Percentiles rank a stretch among this genome's conserved stretches.
Conservation (phyloP, 1,140 invertebrate genomes). For the Andricus grossulariae region DNA sequence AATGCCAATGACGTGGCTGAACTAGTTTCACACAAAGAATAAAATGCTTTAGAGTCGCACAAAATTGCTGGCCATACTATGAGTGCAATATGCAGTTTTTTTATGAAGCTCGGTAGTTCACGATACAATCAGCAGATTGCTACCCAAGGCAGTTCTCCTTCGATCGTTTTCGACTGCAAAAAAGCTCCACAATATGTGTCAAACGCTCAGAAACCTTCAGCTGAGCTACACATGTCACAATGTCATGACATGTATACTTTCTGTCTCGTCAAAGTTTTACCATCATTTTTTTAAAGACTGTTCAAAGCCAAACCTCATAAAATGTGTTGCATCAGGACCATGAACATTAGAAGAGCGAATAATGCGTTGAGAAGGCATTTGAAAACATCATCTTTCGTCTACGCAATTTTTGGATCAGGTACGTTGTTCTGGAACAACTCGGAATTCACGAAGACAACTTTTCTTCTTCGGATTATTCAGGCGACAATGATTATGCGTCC, state of each 20-base stretch:
- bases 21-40: not conserved
- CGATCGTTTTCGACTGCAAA: not conserved
- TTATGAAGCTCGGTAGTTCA: not conserved
- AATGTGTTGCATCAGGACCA: not conserved
- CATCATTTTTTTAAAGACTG: not conserved
- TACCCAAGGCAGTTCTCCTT: not conserved
- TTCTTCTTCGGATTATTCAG: not conserved
- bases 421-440: not conserved
- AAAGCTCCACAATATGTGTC: not conserved
- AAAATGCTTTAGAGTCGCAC: not conserved
- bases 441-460: not conserved
- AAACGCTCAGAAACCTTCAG: slow-evolving; percentile 6
- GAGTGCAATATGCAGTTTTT: not conserved
- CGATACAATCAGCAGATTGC: not conserved
- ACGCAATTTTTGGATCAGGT: slow-evolving; percentile 5
- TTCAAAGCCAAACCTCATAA: not conserved
- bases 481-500: not conserved
- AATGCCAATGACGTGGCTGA: too few species aligned
- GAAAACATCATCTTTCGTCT: not conserved
- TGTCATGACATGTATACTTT: not conserved
- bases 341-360: not conserved
- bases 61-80: slow-evolving; percentile 2
- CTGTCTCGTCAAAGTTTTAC: not conserved
- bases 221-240: not conserved
- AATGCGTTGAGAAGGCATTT: not conserved